Evolutionary conservation across 2,888 invertebrate genomes (phyloP), one percentile per base, ranked within the genome.

Genomic region (Graphium colonna): DNA sequence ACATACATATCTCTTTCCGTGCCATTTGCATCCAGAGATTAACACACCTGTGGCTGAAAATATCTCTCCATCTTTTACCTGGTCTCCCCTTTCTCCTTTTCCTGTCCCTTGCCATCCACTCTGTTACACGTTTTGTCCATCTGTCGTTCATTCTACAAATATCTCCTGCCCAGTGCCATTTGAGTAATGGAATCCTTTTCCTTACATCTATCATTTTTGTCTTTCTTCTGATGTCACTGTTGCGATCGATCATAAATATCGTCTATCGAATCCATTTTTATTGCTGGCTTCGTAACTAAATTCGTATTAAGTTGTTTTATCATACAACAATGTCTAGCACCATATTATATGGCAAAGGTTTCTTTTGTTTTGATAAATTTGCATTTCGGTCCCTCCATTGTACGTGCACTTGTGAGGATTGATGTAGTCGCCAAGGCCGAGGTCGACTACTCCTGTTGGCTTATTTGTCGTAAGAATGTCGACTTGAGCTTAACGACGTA

Each of bases 341-440:
- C 10, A 13, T 33, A 9, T 31, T 31, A 31, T 17, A 21, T 45
- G 12, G 12, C 49, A 8, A 16, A 31, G 5, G 36, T 42, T 21
- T 21, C 16, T 44, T 40, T 54, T 49, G 44, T 49, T 15, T 45
- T 44, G 5, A 17, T 12, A 28, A 42, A 13, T 44, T 40, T 40
- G 18, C 15, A 33, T 54, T 48, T 44, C 3, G 17, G 44, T 28
- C 3, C 12, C 36, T n/a, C n/a, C 8, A 10, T 33, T 36, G 36
- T n/a, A 12, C 2, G 4, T 13, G 36, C 36, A 44, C 31, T 39
- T 53, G 43, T 49, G 15, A 44, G 43, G 39, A 13, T 43, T 49
- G 33, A 33, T 49, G 41, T 47, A 40, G 55, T 26, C 52, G 59
- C 15, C 58, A 63, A 59, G 58, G 49, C 18, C 38, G 31, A 44